A percentile compares a stretch with the other conserved stretches of the same genome.
These are phyloP conservation scores for Typhlichthys subterraneus DNA, from an alignment of 2,797 vertebrate genomes.

Conservation along the genomic window DNA sequence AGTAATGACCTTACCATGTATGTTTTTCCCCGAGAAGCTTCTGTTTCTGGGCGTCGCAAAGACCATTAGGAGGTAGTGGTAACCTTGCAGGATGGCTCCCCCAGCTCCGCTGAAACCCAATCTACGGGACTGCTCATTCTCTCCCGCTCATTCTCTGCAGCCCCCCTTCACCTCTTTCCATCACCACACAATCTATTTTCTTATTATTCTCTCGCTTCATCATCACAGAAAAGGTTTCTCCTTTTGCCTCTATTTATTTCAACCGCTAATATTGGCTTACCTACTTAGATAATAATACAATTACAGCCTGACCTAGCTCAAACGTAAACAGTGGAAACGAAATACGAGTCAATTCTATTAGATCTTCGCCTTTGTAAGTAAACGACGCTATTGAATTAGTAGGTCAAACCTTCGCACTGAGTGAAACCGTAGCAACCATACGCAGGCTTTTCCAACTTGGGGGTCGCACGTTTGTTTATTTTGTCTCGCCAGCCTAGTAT, in stretches of 20 bases:
- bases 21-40: conserved; percentile 69
- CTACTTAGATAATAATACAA: no score
- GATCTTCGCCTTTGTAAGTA: background rate
- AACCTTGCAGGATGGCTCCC: conserved; percentile 56
- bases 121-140: conserved; percentile 30
- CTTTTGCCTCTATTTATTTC: background rate
- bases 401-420: conserved; percentile 2
- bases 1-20: conserved; percentile 75
- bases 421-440: background rate
- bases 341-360: no score
- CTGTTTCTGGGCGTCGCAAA: conserved; percentile 68
- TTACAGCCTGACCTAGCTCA: no score
- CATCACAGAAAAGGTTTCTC: conserved; percentile 3
- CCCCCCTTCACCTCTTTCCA: conserved; percentile 4
- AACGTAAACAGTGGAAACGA: no score
- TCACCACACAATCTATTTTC: conserved; percentile 21
- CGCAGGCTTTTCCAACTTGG: background rate
- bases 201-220: conserved; percentile 15
- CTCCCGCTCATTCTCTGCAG: conserved; percentile 22
- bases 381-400: background rate
- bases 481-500: background rate
- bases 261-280: no score
- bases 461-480: background rate
- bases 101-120: conserved; percentile 53
- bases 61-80: conserved; percentile 58